These are phyloP conservation scores for Acanthaster planci DNA, from an alignment of 35 echinoderm and acorn worm genomes.

Conservation along the genomic window DNA sequence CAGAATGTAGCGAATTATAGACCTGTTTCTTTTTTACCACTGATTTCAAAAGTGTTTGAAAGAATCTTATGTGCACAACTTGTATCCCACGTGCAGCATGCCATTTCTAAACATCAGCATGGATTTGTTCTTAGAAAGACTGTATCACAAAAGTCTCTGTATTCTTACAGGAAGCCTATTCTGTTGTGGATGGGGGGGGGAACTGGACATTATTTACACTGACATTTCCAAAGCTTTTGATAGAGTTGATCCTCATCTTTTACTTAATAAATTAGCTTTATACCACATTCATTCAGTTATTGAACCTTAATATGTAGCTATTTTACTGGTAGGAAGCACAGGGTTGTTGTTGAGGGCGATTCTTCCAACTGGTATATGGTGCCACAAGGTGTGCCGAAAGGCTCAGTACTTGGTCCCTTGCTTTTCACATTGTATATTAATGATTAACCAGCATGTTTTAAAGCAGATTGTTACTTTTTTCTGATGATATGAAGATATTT, in stretches of 20 bases:
- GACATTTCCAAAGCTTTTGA: too few relatives aligned
- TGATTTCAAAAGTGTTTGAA: conserved; percentile 5
- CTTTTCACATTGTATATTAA: neutral
- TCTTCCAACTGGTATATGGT: neutral
- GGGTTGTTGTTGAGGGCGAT: neutral
- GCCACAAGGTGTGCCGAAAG: neutral
- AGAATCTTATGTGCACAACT: too few relatives aligned
- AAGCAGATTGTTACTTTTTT: too few relatives aligned
- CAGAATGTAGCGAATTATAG: neutral
- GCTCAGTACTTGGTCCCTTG: neutral
- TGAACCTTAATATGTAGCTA: too few relatives aligned
- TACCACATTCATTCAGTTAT: too few relatives aligned
- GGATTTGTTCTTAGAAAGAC: too few relatives aligned
- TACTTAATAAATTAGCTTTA: neutral
- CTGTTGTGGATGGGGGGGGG: neutral
- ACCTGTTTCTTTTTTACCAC: conserved; percentile 10
- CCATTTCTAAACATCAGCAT: too few relatives aligned
- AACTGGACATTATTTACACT: neutral
- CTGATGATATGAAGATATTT: too few relatives aligned
- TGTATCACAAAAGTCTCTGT: too few relatives aligned
- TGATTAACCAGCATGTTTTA: too few relatives aligned
- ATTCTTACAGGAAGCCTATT: neutral
- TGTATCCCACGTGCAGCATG: too few relatives aligned
- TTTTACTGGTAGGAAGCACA: neutral
- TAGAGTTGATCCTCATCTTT: neutral